A percentile compares a stretch with the other conserved stretches of the same genome.
Conservation (phyloP, 2,888 invertebrate species). For the Hipparchia sbordonii region DNA sequence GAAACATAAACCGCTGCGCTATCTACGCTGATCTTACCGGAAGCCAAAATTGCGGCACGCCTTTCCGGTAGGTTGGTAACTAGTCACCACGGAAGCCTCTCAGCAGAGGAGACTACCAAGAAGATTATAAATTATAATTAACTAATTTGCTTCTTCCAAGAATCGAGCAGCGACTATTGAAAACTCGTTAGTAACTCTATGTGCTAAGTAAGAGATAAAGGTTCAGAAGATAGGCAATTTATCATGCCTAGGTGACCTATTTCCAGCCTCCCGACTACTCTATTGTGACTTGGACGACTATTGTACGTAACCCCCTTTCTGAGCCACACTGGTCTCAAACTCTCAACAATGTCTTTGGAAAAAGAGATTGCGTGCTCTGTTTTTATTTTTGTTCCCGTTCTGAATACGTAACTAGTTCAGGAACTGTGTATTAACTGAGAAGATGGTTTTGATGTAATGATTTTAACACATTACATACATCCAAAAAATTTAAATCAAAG, state of each 20-base stretch:
- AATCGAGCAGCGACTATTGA: not conserved
- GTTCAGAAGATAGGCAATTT: slow-evolving; percentile 24
- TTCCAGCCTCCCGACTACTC: slow-evolving; percentile 23
- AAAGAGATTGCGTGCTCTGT: slow-evolving; percentile 16
- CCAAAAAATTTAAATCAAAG: not conserved
- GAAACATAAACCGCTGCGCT: too few relatives aligned
- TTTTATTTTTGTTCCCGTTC: slow-evolving; percentile 1
- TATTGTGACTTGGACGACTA: slow-evolving; percentile 31
- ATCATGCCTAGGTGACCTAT: slow-evolving; percentile 35
- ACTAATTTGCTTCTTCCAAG: too few relatives aligned
- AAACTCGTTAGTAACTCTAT: not conserved
- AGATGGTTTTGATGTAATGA: not conserved
- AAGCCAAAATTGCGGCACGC: too few relatives aligned
- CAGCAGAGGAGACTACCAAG: too few relatives aligned
- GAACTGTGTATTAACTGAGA: not conserved
- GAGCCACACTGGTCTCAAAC: slow-evolving; percentile 20
- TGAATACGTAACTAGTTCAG: not conserved
- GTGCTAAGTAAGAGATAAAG: slow-evolving; percentile 7
- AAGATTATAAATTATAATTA: too few relatives aligned
- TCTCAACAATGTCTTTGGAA: slow-evolving; percentile 23
- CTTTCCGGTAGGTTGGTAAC: too few relatives aligned
- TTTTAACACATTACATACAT: not conserved
- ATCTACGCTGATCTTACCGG: too few relatives aligned
- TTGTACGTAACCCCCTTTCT: slow-evolving; percentile 36
- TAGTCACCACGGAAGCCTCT: too few relatives aligned